A percentile compares a stretch with the other conserved stretches of the same genome.
phyloP scores from a whole-genome alignment of 2,113 vertebrate genomes.

The Xiphophorus hellerii region DNA sequence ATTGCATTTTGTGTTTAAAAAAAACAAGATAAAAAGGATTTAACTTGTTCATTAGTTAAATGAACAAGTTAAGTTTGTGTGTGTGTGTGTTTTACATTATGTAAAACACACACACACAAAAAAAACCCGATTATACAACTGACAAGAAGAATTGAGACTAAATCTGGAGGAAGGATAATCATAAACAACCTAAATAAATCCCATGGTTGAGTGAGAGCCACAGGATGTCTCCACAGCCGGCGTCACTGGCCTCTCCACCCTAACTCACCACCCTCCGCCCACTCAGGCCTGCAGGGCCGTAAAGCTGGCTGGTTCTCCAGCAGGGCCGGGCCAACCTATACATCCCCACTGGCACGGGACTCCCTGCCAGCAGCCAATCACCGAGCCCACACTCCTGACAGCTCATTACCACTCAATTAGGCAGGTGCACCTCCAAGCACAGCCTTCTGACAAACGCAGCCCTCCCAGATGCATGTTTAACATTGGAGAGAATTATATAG shows the following conservation, averaged over 20 bases:
- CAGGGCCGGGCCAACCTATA: constrained; percentile 61
- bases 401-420: constrained; percentile 83
- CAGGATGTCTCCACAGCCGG: constrained; percentile 46
- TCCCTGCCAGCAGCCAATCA: constrained; percentile 70
- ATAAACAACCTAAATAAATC: constrained; percentile 65
- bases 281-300: constrained; percentile 55
- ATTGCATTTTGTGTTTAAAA: neutral
- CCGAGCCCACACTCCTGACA: constrained; percentile 68
- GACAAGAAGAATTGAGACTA: constrained; percentile 20
- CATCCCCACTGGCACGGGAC: constrained; percentile 64
- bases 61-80: no score
- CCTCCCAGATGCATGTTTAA: constrained; percentile 78
- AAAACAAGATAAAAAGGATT: neutral
- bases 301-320: constrained; percentile 61
- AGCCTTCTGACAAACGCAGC: constrained; percentile 64
- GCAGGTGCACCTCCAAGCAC: constrained; percentile 74
- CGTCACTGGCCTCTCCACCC: constrained; percentile 60
- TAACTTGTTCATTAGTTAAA: no score
- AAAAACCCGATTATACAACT: neutral
- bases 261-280: constrained; percentile 65
- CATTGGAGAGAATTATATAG: constrained; percentile 73
- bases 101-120: constrained; percentile 21
- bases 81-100: no score
- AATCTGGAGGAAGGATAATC: constrained; percentile 30
- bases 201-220: constrained; percentile 36